Percentiles rank a stretch among this genome's conserved stretches.
phyloP scores from a whole-genome alignment of 2,888 invertebrate genomes.

The Carcina quercana region DNA sequence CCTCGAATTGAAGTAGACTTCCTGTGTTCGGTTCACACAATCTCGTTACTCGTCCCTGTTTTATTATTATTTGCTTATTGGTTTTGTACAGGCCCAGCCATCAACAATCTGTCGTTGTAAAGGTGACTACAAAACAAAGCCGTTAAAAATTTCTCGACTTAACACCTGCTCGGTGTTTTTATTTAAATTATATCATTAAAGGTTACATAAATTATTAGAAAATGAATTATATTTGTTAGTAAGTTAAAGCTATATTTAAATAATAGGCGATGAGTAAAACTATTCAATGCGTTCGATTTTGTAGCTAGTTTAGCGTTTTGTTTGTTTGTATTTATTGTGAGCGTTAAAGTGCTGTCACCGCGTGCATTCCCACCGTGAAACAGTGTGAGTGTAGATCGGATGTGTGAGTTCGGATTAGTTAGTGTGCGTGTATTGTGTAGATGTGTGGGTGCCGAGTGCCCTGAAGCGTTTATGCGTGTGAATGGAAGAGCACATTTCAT shows the following conservation, averaged over 20 bases:
- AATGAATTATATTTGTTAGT: slow-evolving; percentile 3
- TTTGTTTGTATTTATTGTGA: slow-evolving; percentile 73
- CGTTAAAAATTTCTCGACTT: slow-evolving; percentile 55
- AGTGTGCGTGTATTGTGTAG: slow-evolving; percentile 46
- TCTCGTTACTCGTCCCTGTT: slow-evolving; percentile 52
- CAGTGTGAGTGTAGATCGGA: slow-evolving; percentile 42
- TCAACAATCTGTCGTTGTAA: slow-evolving; percentile 69
- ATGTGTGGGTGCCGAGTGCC: slow-evolving; percentile 52
- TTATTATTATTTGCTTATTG: slow-evolving; percentile 68
- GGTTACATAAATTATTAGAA: slow-evolving; percentile 21
- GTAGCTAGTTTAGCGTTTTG: slow-evolving; percentile 62
- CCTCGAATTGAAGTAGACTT: slow-evolving; percentile 54
- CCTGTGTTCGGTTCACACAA: slow-evolving; percentile 63
- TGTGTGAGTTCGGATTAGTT: slow-evolving; percentile 34
- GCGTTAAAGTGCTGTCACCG: slow-evolving; percentile 73
- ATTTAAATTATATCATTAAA: slow-evolving; percentile 20
- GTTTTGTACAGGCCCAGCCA: slow-evolving; percentile 58
- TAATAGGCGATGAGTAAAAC: slow-evolving; percentile 25
- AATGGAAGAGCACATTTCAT: slow-evolving; percentile 73
- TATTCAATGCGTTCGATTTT: slow-evolving; percentile 46
- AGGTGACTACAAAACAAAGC: slow-evolving; percentile 70
- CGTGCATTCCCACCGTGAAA: slow-evolving; percentile 61
- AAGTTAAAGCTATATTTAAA: slow-evolving; percentile 12
- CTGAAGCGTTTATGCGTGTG: slow-evolving; percentile 70
- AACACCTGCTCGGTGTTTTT: slow-evolving; percentile 56